phyloP scores from a whole-genome alignment of 2,797 vertebrate genomes.

The Semotilus atromaculatus region DNA sequence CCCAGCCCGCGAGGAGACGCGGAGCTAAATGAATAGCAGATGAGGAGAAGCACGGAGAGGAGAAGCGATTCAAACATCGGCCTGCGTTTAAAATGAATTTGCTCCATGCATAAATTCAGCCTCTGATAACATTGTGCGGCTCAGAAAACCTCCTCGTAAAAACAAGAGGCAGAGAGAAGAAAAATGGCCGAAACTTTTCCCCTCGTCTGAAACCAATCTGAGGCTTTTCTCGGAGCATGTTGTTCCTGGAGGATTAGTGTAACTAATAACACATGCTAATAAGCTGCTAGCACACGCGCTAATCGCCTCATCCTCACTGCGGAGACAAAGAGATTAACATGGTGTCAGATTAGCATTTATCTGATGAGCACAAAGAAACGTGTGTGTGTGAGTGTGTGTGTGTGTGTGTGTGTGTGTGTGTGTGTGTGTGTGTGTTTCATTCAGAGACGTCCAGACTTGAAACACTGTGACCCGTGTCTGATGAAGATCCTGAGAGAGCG shows the following conservation, averaged over 20 bases:
- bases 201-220: slow-evolving; percentile 40
- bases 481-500: slow-evolving; percentile 5
- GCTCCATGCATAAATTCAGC: slow-evolving; percentile 63
- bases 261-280: slow-evolving; percentile 62
- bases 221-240: slow-evolving; percentile 39
- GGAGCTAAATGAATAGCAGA: slow-evolving; percentile 79
- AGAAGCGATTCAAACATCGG: slow-evolving; percentile 64
- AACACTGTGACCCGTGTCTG: slow-evolving; percentile 18
- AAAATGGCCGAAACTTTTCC: slow-evolving; percentile 57
- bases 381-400: no score
- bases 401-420: background rate
- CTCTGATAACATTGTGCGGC: slow-evolving; percentile 71
- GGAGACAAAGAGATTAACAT: slow-evolving; percentile 63
- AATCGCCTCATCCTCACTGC: slow-evolving; percentile 64
- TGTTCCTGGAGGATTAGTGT: slow-evolving; percentile 53
- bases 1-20: slow-evolving; percentile 57
- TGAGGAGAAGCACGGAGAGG: slow-evolving; percentile 69
- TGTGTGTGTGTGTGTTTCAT: slow-evolving; percentile 1
- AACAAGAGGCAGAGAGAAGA: slow-evolving; percentile 60
- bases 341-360: slow-evolving; percentile 56
- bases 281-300: slow-evolving; percentile 48
- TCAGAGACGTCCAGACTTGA: slow-evolving; percentile 1
- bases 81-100: slow-evolving; percentile 49
- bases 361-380: slow-evolving; percentile 26
- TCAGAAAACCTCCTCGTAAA: slow-evolving; percentile 52